Evolutionary conservation across 2,888 invertebrate species (phyloP), one percentile per base, ranked within the genome.

Genomic region (Pseudococcus jackbeardsleyi): DNA sequence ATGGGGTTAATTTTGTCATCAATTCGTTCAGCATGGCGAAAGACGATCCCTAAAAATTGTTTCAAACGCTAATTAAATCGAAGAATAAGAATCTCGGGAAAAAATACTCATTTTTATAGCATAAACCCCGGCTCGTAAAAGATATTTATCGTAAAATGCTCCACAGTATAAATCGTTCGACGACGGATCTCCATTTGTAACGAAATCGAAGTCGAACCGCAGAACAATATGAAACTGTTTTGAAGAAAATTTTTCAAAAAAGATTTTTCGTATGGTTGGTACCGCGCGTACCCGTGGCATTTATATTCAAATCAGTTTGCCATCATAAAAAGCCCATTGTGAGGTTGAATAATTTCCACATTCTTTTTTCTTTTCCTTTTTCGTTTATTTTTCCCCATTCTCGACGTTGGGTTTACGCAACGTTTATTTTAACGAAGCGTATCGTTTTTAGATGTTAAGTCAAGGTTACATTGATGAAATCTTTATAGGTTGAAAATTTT

Each of bases 261-360:
- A 72, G 26, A 72, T 72, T 72, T 72, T 33, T 72, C 68, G 7
- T 9, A 7, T 12, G 68, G 11, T 12, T 72, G 33, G 26, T 72
- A 33, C 26, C 64, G 26, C 64, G 26, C 68, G 15, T 59, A 59
- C 59, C 64, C 26, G 33, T 17, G 33, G 79, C 79, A 79, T 79
- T 79, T 79, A 79, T 79, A 79, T 79, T 79, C 79, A 79, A 79
- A 79, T 79, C 79, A 79, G 79, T 79, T 42, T 79, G 79, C 79
- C 79, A 42, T 79, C 79, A 79, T 79, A 79, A 79, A 79, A 79
- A 79, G 46, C 39, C 79, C 79, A 79, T 79, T 79, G 79, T 79
- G 39, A 79, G 39, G 19, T 42, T 39, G 79, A 79, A 79, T 79
- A 79, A 79, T 79, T 79, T 79, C 68, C 22, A 72, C 22, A 72